Conservation (phyloP, 2,797 vertebrate genomes). For the Tachyglossus aculeatus region DNA sequence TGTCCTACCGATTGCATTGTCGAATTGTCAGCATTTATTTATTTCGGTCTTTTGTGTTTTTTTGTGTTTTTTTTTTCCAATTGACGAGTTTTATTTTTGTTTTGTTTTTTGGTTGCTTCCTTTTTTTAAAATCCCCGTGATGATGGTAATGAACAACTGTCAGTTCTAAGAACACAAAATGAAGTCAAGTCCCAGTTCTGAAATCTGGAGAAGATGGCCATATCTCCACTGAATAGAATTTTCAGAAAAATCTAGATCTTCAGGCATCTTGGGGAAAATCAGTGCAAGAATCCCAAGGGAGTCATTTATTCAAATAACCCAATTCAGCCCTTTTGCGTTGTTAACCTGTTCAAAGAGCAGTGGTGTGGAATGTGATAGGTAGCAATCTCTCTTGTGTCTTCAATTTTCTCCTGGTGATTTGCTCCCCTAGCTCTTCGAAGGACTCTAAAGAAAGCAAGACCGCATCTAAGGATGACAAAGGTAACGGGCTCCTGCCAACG, state of each 20-base stretch:
- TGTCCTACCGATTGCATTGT: constrained; percentile 87
- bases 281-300: constrained; percentile 93
- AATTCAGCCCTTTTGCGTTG: constrained; percentile 76
- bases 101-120: constrained; percentile 76
- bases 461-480: constrained; percentile 92
- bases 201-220: constrained; percentile 94
- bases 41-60: constrained; percentile 80
- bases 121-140: constrained; percentile 82
- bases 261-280: constrained; percentile 93
- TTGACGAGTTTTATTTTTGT: constrained; percentile 88
- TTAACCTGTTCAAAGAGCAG: constrained; percentile 69
- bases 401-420: constrained; percentile 81
- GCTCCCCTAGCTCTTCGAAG: constrained; percentile 90
- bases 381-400: constrained; percentile 72
- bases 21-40: constrained; percentile 85
- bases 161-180: constrained; percentile 90
- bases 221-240: constrained; percentile 95
- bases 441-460: constrained; percentile 93
- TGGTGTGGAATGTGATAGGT: constrained; percentile 63
- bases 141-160: constrained; percentile 91
- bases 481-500: constrained; percentile 83
- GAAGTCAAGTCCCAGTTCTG: constrained; percentile 94
- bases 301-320: constrained; percentile 86
- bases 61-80: constrained; percentile 84
- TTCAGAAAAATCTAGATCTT: constrained; percentile 94